A percentile compares a stretch with the other conserved stretches of the same genome.
Evolutionary conservation across 2,797 vertebrate genomes (phyloP).

Genomic region (Tauraco hartlaubi): DNA sequence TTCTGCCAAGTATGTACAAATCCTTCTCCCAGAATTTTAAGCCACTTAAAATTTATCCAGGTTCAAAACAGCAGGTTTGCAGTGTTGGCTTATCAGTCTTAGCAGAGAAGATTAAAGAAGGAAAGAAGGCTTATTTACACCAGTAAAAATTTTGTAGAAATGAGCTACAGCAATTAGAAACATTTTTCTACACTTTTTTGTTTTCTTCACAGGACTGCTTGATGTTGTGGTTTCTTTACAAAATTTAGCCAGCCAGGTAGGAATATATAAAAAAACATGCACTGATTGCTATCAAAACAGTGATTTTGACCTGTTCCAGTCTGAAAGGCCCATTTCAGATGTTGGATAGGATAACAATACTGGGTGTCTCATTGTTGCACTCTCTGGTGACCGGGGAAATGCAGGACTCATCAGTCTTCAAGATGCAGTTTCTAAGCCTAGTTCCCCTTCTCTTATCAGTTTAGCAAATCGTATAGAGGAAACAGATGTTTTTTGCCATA

Average conservation of each 20-base stretch:
- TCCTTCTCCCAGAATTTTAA: not conserved
- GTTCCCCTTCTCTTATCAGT: not conserved
- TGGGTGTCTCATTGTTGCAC: fast-evolving
- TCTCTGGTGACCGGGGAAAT: not conserved
- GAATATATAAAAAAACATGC: not conserved
- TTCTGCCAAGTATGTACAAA: not conserved
- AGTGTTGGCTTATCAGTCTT: not conserved
- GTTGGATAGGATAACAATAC: too few relatives aligned
- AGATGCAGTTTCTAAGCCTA: not conserved
- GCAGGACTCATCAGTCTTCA: not conserved
- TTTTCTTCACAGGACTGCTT: not conserved
- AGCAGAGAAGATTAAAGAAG: not conserved
- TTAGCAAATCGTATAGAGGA: not conserved
- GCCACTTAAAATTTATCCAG: not conserved
- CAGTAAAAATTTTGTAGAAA: not conserved
- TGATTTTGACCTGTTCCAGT: not conserved
- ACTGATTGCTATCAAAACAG: not conserved
- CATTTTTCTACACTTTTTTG: not conserved
- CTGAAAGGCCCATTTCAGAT: not conserved
- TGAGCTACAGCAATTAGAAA: not conserved
- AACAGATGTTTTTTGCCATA: not conserved
- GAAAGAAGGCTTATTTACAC: not conserved
- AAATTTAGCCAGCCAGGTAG: not conserved
- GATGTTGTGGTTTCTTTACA: not conserved
- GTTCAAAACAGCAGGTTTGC: not conserved